Percentiles rank a stretch among this genome's conserved stretches.
Conservation (phyloP, 2,888 invertebrate species). For the Gryllus longicercus region DNA sequence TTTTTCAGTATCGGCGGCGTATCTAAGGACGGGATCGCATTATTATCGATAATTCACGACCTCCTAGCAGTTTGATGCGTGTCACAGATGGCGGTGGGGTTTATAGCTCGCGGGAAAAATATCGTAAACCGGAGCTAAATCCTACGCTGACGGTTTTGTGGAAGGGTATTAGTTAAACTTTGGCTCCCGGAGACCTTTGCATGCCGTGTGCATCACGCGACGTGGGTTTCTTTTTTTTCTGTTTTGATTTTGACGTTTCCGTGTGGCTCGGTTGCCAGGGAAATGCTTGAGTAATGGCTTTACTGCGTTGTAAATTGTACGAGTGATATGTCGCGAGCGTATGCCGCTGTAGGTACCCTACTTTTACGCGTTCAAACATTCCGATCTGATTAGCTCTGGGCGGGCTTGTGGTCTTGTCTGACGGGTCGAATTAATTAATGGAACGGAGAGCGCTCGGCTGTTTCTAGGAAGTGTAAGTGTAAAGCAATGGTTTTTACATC, state of each 20-base stretch:
- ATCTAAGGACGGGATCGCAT: neutral
- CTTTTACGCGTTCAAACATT: constrained; percentile 17
- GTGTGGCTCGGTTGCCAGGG: neutral
- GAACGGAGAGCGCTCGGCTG: neutral
- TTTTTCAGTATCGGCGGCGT: neutral
- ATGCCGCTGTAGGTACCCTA: neutral
- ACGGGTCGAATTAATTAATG: constrained; percentile 6
- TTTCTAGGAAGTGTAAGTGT: neutral
- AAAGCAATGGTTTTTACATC: too few species aligned
- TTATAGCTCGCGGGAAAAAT: constrained; percentile 2
- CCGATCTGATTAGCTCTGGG: neutral
- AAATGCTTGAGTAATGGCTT: constrained; percentile 1
- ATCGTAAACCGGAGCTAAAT: neutral
- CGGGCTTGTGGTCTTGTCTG: neutral
- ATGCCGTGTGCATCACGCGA: neutral
- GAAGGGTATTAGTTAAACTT: constrained; percentile 17
- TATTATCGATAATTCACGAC: constrained; percentile 7
- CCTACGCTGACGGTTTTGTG: neutral
- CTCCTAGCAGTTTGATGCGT: constrained; percentile 8
- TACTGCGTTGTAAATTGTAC: constrained; percentile 17
- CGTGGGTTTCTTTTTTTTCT: neutral
- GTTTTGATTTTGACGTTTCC: constrained; percentile 17
- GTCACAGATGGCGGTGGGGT: neutral
- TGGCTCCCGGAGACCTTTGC: neutral
- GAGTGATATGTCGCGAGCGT: neutral